Evolutionary conservation across 2,797 vertebrate species (phyloP), one percentile per base, ranked within the genome.

Genomic region (Poecilia picta): DNA sequence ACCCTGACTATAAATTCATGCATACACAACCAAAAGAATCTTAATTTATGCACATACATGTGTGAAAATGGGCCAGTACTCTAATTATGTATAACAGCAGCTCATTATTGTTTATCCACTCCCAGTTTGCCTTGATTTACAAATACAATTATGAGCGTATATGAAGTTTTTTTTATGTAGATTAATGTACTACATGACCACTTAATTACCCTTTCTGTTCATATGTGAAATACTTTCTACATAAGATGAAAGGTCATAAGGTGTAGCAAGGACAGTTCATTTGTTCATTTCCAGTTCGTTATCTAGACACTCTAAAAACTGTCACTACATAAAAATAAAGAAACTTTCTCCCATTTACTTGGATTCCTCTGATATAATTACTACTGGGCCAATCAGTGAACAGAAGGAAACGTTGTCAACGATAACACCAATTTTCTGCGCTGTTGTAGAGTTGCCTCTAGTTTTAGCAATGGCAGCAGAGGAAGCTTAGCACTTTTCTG

Each of bases 41-140:
- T 1, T 64, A 82, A 82, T 87, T 41, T 83, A 82, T 84, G 76
- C 70, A 31, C 62, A 62, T 76, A 85, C 20, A 66, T 66, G 59
- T 73, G 39, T 83, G 72, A 62, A 75, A 79, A 77, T 73, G 23
- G 81, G 77, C 45, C 49, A 74, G 76, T 73, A 51, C 51, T 62
- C 39, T 84, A 59, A 88, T 81, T 84, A 81, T 77, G 49, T 84
- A 28, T 64, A 79, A 80, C 57, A 85, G 59, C 72, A 79, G 39
- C 31, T 36, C 76, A 81, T 85, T 90, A 78, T 74, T 82, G 78
- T 82, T 81, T 74, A 81, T 53, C 51, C 43, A 78, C 70, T 83
- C 87, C 80, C 77, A 82, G 64, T 76, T 79, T 83, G 12, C 73
- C 47, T 20, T 78, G 43, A 85, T 78, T 77, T 72, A 71, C 51